Conservation (phyloP, 2,797 vertebrate species). For the Nothura maculosa region DNA sequence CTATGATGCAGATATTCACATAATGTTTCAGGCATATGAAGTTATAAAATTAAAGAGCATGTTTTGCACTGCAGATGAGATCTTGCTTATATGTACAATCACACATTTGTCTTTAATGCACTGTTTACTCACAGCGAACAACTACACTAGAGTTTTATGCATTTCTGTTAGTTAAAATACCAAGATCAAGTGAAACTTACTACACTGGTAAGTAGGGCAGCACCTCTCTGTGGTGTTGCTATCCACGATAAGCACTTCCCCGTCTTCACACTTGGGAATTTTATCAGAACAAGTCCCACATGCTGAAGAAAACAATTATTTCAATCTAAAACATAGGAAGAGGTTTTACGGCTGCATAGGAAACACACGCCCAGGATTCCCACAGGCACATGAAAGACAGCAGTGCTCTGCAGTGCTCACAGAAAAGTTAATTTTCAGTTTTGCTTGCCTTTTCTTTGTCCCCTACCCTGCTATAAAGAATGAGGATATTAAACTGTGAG, state of each 20-base stretch:
- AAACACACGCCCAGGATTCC: neutral
- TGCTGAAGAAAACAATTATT: conserved; percentile 77
- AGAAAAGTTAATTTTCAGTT: neutral
- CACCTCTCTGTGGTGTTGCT: conserved; percentile 89
- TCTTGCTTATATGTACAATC: neutral
- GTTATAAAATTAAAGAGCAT: neutral
- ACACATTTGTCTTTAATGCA: neutral
- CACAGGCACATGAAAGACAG: neutral
- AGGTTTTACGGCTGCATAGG: neutral
- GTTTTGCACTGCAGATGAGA: neutral
- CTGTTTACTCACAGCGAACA: neutral
- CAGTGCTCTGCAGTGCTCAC: neutral
- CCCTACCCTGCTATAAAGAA: neutral
- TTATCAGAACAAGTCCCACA: conserved; percentile 86
- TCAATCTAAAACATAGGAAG: neutral
- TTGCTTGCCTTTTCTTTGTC: neutral
- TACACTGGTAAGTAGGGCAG: conserved; percentile 92
- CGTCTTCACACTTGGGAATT: conserved; percentile 88
- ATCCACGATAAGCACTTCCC: conserved; percentile 89
- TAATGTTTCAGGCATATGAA: neutral
- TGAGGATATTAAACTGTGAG: neutral
- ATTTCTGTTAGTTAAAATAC: neutral
- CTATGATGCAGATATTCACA: neutral
- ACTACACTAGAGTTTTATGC: neutral
- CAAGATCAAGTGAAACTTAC: conserved; percentile 82